These are phyloP conservation scores for Standfussiana lucernea DNA, from an alignment of 2,888 invertebrate genomes.

Conservation along the genomic window DNA sequence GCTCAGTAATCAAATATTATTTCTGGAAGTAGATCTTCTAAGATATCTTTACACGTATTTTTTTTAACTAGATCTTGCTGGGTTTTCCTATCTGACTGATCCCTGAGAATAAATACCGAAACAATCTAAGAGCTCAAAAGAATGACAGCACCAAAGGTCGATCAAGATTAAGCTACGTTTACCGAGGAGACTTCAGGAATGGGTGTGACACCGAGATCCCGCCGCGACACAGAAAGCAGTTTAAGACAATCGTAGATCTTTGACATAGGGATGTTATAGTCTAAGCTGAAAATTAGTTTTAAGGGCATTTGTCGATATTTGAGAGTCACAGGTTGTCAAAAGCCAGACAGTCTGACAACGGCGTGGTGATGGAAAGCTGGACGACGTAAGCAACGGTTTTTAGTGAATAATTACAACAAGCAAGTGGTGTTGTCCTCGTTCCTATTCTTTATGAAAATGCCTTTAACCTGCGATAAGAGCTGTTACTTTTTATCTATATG, in stretches of 20 bases:
- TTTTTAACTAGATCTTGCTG: not conserved
- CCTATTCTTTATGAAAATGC: not conserved
- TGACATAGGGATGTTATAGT: not conserved
- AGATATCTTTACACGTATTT: not conserved
- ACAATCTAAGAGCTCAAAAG: not conserved
- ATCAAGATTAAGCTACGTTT: not conserved
- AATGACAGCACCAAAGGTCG: not conserved
- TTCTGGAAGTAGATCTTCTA: not conserved
- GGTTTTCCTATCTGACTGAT: not conserved
- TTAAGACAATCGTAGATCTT: not conserved
- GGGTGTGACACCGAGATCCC: no score
- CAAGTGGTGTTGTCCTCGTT: not conserved
- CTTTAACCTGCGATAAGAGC: not conserved
- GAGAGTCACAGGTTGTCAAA: not conserved
- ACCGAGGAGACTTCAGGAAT: not conserved
- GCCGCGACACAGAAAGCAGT: not conserved
- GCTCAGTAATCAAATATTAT: not conserved
- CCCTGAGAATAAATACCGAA: not conserved
- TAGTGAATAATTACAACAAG: not conserved
- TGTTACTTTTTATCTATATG: not conserved
- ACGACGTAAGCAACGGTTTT: not conserved
- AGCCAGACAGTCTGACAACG: not conserved
- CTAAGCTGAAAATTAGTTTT: not conserved
- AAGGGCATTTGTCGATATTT: not conserved
- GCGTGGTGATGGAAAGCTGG: not conserved